A percentile compares a stretch with the other conserved stretches of the same genome.
Conservation (phyloP, 2,888 invertebrate species). For the Trachelus troglodyta region DNA sequence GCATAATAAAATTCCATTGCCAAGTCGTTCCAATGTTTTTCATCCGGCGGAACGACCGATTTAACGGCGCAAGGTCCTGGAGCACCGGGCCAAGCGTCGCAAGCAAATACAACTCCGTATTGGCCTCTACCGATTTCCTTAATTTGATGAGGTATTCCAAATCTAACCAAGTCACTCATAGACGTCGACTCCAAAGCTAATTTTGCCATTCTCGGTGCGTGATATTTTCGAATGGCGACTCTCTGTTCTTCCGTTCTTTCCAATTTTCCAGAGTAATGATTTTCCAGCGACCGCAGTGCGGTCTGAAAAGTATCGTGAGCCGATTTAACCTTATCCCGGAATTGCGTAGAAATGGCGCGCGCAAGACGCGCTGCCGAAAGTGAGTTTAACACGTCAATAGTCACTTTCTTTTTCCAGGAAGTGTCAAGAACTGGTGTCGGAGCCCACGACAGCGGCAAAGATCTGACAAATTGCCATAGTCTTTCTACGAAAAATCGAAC, state of each 20-base stretch:
- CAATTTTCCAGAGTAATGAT: constrained; percentile 77
- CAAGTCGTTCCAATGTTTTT: constrained; percentile 88
- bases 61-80: constrained; percentile 85
- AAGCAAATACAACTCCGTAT: constrained; percentile 89
- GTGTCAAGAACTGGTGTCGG: constrained; percentile 67
- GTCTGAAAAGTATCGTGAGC: constrained; percentile 84
- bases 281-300: constrained; percentile 78
- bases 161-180: constrained; percentile 80
- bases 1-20: constrained; percentile 94
- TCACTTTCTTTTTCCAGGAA: constrained; percentile 79
- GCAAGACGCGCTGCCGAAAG: constrained; percentile 79
- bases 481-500: constrained; percentile 75
- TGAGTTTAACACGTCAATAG: constrained; percentile 76
- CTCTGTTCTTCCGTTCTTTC: constrained; percentile 86
- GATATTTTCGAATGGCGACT: constrained; percentile 78
- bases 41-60: constrained; percentile 89
- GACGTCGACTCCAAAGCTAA: constrained; percentile 87
- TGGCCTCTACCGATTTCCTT: constrained; percentile 84
- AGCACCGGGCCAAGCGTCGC: constrained; percentile 79
- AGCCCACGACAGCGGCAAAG: constrained; percentile 73
- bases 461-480: constrained; percentile 74
- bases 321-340: constrained; percentile 78
- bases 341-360: constrained; percentile 78
- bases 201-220: constrained; percentile 84
- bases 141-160: constrained; percentile 76